Percentiles rank a stretch among this genome's conserved stretches.
Evolutionary conservation across 2,797 vertebrate species (phyloP).

Genomic region (Xenentodon cancila): DNA sequence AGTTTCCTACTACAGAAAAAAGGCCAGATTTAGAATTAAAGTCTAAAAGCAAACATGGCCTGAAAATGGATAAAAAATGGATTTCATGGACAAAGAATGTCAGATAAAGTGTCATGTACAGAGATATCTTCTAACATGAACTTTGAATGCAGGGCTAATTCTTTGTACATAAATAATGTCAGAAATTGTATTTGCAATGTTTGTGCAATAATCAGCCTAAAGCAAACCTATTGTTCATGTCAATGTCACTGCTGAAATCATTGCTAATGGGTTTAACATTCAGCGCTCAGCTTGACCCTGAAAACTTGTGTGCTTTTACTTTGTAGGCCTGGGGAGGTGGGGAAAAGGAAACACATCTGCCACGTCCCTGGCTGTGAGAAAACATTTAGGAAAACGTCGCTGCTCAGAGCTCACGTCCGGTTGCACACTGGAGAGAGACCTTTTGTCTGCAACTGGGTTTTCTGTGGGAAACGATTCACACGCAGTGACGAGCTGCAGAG

Average conservation of each 20-base stretch:
- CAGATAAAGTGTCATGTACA: no score
- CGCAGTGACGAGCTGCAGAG: constrained; percentile 95
- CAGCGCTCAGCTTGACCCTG: not conserved
- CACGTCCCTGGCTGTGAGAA: constrained; percentile 95
- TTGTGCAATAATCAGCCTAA: no score
- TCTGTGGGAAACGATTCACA: constrained; percentile 96
- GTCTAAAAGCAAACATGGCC: no score
- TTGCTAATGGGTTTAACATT: no score
- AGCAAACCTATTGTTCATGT: no score
- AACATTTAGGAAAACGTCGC: constrained; percentile 95
- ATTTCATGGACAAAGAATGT: no score
- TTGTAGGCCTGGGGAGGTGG: constrained; percentile 89
- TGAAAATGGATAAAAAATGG: no score
- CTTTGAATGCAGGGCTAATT: no score
- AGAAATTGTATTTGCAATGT: no score
- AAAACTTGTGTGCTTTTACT: not conserved
- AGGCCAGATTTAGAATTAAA: not conserved
- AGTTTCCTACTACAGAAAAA: not conserved
- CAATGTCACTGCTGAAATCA: no score
- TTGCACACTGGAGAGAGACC: constrained; percentile 95
- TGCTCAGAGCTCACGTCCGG: constrained; percentile 94
- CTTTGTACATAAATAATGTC: no score
- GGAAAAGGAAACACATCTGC: constrained; percentile 97
- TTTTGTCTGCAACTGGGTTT: constrained; percentile 97
- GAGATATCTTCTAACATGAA: no score